Base-by-base conservation (phyloP, 1,140 invertebrate genomes). In the Plutomurus gul region DNA sequence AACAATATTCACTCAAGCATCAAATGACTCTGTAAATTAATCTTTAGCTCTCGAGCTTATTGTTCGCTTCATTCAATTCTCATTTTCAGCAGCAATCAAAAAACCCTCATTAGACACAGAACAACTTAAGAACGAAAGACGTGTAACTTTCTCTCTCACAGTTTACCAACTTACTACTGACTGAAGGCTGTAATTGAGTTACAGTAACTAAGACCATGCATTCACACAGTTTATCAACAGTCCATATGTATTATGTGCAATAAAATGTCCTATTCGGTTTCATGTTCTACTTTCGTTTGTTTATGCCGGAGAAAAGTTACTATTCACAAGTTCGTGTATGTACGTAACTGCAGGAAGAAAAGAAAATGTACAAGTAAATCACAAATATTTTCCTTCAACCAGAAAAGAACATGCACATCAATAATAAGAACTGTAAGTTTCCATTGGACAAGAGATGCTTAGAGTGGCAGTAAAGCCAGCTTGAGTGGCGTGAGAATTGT, bases 21-120 rank as follows among this genome's bases (percentile, higher is more conserved):
- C 40, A 77, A 77, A 77, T 77, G 47, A 60, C 39, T 16, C 56
- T n/a, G 37, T 70, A 71, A 77, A 77, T 77, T 77, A 77, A 77
- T 77, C 76, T 60, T 65, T 43, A 77, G 70, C 71, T 77, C 70
- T 70, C 76, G 70, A 76, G 40, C 40, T 65, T 76, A 47, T n/a
- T n/a, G n/a, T n/a, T n/a, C n/a, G n/a, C n/a, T n/a, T n/a, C 22
- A 60, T 60, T 70, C 60, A n/a, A n/a, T 47, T 73, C 37, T 30
- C 37, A 33, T 65, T 65, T 73, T 47, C 25, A 40, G 43, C 71
- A 40, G 37, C 27, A 73, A 40, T 73, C 43, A 73, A 40, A 40
- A 39, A 13, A 47, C 37, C n/a, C n/a, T n/a, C n/a, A n/a, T n/a
- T n/a, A 73, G 36, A 40, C 10, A 40, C 33, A 25, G 13, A 3